Evolutionary conservation across 2,888 invertebrate species (phyloP), one percentile per base, ranked within the genome.

Genomic region (Asteroscopus sphinx): DNA sequence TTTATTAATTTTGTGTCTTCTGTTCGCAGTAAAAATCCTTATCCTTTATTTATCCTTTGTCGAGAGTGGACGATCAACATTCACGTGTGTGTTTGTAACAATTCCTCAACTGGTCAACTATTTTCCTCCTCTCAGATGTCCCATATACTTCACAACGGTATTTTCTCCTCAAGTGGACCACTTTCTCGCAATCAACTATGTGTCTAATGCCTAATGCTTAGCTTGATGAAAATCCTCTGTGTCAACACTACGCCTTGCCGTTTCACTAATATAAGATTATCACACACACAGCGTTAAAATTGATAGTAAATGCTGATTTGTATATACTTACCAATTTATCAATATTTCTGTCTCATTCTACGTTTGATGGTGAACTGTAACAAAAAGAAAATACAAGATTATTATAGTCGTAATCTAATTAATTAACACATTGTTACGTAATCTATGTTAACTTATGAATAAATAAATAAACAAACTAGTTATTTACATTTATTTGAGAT

Each of bases 351-450:
- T 69, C 53, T 74, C 89, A 89, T 89, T 72, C 73, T 85, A 76
- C 74, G 53, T 45, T 46, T 67, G 68, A 66, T 62, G 62, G 76
- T 74, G 76, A 79, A 82, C 89, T 89, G 87, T 6, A 89, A 89
- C 83, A 83, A 84, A 72, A 68, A 57, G 7, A 52, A 51, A 71
- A 60, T 48, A 58, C 12, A 40, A 1, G 3, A n/a, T 53, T 33
- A 49, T 6, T 17, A 33, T 35, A 41, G 8, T 25, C 16, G 28
- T 15, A 15, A 26, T 1, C 4, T 40, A 26, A 13, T 0, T 7
- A 12, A 12, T n/a, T 30, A 33, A 5, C 21, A 21, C 4, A 21
- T 21, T 4, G 21, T 21, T 21, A 21, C 6, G 4, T 21, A 21
- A 21, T 3, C 21, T 3, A 4, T 21, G 4, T 21, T 21, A 6